A percentile compares a stretch with the other conserved stretches of the same genome.
Conservation (phyloP, 2,797 vertebrate species). For the Syngnathus rostellatus region DNA sequence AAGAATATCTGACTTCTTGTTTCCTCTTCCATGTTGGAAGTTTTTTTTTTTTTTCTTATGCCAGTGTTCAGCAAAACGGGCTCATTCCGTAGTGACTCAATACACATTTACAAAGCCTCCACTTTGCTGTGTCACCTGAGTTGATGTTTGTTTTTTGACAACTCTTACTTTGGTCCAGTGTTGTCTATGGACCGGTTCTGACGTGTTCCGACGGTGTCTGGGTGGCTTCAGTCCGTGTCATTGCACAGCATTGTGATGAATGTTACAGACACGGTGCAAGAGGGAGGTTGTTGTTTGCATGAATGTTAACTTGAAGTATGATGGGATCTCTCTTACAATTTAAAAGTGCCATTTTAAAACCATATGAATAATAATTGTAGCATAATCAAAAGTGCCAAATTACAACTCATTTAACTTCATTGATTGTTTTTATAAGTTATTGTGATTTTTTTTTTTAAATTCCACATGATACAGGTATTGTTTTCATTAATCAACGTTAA, state of each 20-base stretch:
- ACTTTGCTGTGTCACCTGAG: conserved; percentile 12
- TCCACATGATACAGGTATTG: conserved; percentile 7
- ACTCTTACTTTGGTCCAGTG: conserved; percentile 8
- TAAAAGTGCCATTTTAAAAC: conserved; percentile 10
- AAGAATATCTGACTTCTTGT: conserved; percentile 15
- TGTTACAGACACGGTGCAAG: conserved; percentile 11
- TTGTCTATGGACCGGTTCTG: not conserved
- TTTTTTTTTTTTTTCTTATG: conserved; percentile 3
- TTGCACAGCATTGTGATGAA: conserved; percentile 27
- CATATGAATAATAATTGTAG: not conserved
- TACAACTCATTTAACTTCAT: conserved; percentile 7
- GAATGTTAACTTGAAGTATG: not conserved
- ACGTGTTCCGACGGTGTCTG: not conserved
- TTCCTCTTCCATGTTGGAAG: conserved; percentile 37
- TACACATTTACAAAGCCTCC: conserved; percentile 1
- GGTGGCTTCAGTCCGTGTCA: conserved; percentile 25
- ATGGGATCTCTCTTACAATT: not conserved
- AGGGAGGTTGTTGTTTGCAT: conserved; percentile 2
- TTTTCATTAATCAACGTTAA: conserved; percentile 18
- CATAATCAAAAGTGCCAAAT: not conserved
- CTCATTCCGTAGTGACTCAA: not conserved
- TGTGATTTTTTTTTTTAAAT: not conserved
- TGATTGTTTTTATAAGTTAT: not conserved
- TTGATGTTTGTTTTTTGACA: conserved; percentile 17
- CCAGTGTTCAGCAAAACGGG: conserved; percentile 8